Evolutionary conservation across 2,888 invertebrate species (phyloP), one percentile per base, ranked within the genome.

Genomic region (Nebria brevicollis): DNA sequence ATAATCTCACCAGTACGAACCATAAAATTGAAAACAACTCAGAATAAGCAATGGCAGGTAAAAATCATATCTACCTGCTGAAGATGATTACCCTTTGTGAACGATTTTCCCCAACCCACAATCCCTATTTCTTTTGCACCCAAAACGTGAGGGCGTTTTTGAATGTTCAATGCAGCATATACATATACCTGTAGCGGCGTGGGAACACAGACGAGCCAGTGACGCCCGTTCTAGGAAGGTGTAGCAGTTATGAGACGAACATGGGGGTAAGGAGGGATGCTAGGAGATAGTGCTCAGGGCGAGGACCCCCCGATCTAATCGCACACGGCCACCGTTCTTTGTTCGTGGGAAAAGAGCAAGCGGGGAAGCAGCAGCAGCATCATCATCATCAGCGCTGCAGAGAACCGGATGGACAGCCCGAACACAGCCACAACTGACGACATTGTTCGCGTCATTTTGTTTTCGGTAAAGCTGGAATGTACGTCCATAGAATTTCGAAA

Each of bases 281-380:
- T 66, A 66, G 15, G 66, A 66, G 66, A 66, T 66, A 25, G 8
- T 15, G 25, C 66, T 25, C 15, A 11, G 66, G 66, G 66, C 66
- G 66, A 66, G 66, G 66, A 66, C 66, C 66, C 66, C 66, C 66
- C 66, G 66, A 66, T 66, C 66, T 66, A 66, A 66, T 66, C 66
- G 66, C 66, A 66, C 15, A 20, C 15, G 15, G 66, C 25, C 66
- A 66, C 15, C 66, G 15, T 25, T 66, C 66, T 66, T 66, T 66
- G 66, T 66, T 66, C 66, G 15, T 7, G 25, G 66, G 15, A 15
- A 65, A 15, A 66, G 66, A 5, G 34, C 34, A 34, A 0, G 34
- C 10, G 15, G 15, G 66, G 66, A 7, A 66, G 66, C 66, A 66
- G 66, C 13, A 34, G 34, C 5, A 34, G 34, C 34, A 34, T 34